A percentile compares a stretch with the other conserved stretches of the same genome.
phyloP scores from a whole-genome alignment of 2,888 invertebrate species.

The Nephrotoma appendiculata region DNA sequence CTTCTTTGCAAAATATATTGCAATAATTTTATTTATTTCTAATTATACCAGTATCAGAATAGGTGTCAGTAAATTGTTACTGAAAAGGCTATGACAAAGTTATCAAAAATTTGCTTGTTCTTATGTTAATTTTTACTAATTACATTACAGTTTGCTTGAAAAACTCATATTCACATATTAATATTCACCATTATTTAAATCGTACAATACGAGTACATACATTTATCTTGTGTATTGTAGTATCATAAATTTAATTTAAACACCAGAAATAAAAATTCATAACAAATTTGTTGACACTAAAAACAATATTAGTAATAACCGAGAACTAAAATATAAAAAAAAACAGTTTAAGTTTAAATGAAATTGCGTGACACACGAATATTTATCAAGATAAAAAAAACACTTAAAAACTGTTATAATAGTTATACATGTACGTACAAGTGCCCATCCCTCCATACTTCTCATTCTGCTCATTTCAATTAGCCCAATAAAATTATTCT shows the following conservation, averaged over 20 bases:
- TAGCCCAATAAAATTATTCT: neutral
- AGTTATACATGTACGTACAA: neutral
- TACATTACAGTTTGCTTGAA: no score
- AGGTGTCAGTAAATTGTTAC: no score
- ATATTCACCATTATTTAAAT: neutral
- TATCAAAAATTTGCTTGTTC: no score
- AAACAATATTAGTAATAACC: neutral
- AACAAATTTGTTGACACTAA: neutral
- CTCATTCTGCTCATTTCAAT: neutral
- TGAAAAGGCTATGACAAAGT: no score
- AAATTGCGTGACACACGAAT: neutral
- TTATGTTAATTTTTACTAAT: no score
- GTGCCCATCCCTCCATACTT: neutral
- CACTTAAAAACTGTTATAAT: neutral
- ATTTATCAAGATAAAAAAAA: neutral
- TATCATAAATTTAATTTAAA: neutral
- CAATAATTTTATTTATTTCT: no score
- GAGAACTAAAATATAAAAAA: neutral
- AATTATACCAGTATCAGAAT: no score
- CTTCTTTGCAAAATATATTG: no score
- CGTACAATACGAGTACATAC: neutral
- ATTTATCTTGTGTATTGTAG: neutral
- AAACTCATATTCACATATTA: neutral
- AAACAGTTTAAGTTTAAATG: neutral
- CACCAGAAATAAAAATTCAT: neutral